phyloP scores from a whole-genome alignment of 2,797 vertebrate species.

The Pampus argenteus region DNA sequence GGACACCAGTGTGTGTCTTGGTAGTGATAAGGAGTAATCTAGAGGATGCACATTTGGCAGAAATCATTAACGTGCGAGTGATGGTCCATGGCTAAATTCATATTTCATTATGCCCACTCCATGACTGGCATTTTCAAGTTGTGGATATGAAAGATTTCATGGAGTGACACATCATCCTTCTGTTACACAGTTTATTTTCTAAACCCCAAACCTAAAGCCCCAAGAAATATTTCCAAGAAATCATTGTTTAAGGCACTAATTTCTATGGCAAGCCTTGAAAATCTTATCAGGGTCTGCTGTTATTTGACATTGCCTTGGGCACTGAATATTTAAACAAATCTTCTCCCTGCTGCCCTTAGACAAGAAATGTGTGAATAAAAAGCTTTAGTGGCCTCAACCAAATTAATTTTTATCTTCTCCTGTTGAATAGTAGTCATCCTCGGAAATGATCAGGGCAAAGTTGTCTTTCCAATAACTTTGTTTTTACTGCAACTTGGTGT shows the following conservation, averaged over 20 bases:
- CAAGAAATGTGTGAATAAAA: slow-evolving; percentile 72
- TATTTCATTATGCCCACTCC: slow-evolving; percentile 85
- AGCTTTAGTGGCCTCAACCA: slow-evolving; percentile 67
- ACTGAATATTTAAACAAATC: slow-evolving; percentile 83
- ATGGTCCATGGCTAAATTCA: slow-evolving; percentile 82
- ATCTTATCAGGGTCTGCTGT: slow-evolving; percentile 79
- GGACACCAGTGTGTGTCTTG: slow-evolving; percentile 80
- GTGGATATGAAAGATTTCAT: slow-evolving; percentile 75
- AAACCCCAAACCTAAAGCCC: slow-evolving; percentile 60
- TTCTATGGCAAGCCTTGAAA: slow-evolving; percentile 78
- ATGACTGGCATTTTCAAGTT: slow-evolving; percentile 85
- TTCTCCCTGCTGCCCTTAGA: slow-evolving; percentile 66
- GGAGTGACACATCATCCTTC: slow-evolving; percentile 77
- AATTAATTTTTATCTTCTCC: slow-evolving; percentile 73
- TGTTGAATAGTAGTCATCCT: slow-evolving; percentile 69
- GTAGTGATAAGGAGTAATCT: slow-evolving; percentile 84
- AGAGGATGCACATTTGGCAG: slow-evolving; percentile 79
- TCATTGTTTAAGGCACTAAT: slow-evolving; percentile 84
- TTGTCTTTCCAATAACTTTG: slow-evolving; percentile 61
- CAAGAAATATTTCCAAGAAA: slow-evolving; percentile 76
- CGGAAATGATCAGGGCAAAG: slow-evolving; percentile 64
- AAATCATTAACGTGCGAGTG: slow-evolving; percentile 82
- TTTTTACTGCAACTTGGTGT: slow-evolving; percentile 49
- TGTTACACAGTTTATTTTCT: slow-evolving; percentile 74
- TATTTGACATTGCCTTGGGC: slow-evolving; percentile 85